A percentile compares a stretch with the other conserved stretches of the same genome.
phyloP scores from a whole-genome alignment of 1,140 invertebrate species.

The Uloborus diversus region DNA sequence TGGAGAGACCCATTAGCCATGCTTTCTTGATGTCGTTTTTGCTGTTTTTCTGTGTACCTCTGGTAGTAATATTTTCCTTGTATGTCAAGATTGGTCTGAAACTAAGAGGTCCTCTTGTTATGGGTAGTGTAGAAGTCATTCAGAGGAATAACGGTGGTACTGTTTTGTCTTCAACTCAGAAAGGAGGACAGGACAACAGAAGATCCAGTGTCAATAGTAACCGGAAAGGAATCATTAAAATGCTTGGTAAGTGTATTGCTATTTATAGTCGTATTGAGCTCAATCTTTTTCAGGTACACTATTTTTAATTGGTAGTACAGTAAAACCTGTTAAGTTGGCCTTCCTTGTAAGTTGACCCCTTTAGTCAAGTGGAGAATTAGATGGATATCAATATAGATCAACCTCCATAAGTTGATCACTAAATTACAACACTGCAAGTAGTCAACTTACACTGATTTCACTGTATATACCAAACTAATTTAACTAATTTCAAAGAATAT shows the following conservation, averaged over 20 bases:
- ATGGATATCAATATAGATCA: too few species aligned
- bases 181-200: neutral
- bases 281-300: too few species aligned
- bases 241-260: constrained; percentile 26
- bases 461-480: too few species aligned
- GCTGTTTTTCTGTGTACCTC: constrained; percentile 84
- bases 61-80: constrained; percentile 84
- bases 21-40: constrained; percentile 85
- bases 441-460: too few species aligned
- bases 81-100: constrained; percentile 83
- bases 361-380: too few species aligned
- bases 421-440: too few species aligned
- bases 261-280: neutral
- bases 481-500: too few species aligned
- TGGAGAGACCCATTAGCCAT: constrained; percentile 65
- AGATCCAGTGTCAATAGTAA: neutral
- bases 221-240: constrained; percentile 43
- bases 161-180: neutral
- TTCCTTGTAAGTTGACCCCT: too few species aligned
- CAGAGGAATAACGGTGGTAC: neutral
- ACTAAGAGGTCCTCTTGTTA: constrained; percentile 71
- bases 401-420: too few species aligned
- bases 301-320: too few species aligned
- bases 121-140: neutral
- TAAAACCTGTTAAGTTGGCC: too few species aligned